Evolutionary conservation across 2,797 vertebrate species (phyloP).

Genomic region (Austrolebias charrua): DNA sequence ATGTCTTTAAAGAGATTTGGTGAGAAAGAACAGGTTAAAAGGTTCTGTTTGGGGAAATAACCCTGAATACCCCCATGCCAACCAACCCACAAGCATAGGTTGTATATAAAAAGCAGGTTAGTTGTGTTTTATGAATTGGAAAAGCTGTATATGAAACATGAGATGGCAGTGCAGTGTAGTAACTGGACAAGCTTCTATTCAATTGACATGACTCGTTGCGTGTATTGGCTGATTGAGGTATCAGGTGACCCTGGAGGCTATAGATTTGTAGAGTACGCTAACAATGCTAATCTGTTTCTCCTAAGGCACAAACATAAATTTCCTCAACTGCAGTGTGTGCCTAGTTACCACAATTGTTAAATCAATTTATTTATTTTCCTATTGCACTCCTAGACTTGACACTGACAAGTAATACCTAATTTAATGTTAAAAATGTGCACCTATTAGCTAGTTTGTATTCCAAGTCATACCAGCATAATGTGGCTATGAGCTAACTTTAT

Average conservation of each 20-base stretch:
- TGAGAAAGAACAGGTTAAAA: constrained; percentile 62
- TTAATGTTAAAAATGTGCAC: neutral
- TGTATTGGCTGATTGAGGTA: constrained; percentile 44
- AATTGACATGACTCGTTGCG: constrained; percentile 62
- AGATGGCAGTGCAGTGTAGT: constrained; percentile 45
- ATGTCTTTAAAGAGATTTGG: constrained; percentile 55
- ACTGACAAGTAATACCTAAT: constrained; percentile 2
- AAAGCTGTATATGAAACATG: constrained; percentile 56
- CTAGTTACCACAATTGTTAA: neutral
- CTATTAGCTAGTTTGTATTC: constrained; percentile 30
- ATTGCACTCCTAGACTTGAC: neutral
- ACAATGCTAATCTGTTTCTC: constrained; percentile 28
- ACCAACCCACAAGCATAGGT: constrained; percentile 10
- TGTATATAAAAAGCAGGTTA: constrained; percentile 3
- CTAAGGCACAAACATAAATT: constrained; percentile 4
- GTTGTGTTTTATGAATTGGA: constrained; percentile 32
- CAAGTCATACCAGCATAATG: constrained; percentile 46
- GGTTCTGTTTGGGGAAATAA: constrained; percentile 51
- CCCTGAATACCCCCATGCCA: constrained; percentile 38
- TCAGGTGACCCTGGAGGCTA: constrained; percentile 57
- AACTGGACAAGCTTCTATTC: constrained; percentile 56
- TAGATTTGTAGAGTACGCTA: constrained; percentile 31
- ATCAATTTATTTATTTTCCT: neutral
- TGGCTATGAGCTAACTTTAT: constrained; percentile 30
- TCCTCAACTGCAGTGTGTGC: neutral